Evolutionary conservation across 1,140 invertebrate species (phyloP).

Genomic region (Heterodera carotae): DNA sequence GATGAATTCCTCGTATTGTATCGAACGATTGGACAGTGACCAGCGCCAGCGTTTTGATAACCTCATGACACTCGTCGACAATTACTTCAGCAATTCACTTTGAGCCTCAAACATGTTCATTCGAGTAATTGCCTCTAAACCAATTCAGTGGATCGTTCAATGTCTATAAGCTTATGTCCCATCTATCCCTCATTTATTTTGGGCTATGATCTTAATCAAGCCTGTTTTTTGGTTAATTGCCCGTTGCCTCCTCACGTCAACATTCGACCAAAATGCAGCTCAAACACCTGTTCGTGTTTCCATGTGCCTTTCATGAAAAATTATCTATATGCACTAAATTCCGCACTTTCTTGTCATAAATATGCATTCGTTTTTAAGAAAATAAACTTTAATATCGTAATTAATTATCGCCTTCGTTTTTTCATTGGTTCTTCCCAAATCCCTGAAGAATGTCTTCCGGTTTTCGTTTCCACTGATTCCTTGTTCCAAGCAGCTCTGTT

Average conservation of each 20-base stretch:
- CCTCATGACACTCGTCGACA: background rate
- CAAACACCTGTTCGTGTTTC: no score
- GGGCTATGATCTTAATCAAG: no score
- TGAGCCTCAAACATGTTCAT: background rate
- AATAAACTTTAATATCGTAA: background rate
- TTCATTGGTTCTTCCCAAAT: background rate
- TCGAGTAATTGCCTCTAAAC: background rate
- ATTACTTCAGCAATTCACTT: background rate
- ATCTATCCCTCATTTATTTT: no score
- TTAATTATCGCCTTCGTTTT: background rate
- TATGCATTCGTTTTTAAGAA: no score
- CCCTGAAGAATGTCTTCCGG: background rate
- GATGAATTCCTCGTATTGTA: background rate
- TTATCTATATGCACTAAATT: no score
- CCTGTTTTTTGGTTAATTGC: background rate
- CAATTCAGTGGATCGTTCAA: no score
- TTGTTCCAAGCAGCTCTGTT: background rate
- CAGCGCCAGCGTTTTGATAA: background rate
- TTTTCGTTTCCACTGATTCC: background rate
- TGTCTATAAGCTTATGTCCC: no score
- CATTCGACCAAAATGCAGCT: background rate
- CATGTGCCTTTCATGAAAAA: constrained; percentile 14
- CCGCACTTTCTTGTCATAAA: background rate
- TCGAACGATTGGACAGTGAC: background rate
- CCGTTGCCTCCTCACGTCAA: background rate